Evolutionary conservation across 1,140 invertebrate species (phyloP).

Genomic region (Melanaphis sacchari): DNA sequence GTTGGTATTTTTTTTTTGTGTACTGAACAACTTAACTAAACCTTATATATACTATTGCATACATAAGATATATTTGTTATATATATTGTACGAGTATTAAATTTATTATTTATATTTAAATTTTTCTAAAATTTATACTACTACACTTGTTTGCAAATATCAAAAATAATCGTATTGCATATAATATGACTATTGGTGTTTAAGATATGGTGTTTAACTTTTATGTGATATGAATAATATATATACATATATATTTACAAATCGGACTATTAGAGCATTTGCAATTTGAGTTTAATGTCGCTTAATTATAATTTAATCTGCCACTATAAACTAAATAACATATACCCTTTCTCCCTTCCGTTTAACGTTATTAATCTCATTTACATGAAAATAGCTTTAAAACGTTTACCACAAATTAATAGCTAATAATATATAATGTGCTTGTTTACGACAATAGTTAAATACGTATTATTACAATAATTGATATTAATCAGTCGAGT

Average conservation of each 20-base stretch:
- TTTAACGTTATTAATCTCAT: neutral
- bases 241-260: neutral
- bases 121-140: neutral
- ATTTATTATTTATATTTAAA: neutral
- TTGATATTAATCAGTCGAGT: neutral
- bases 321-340: neutral
- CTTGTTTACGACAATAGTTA: neutral
- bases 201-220: neutral
- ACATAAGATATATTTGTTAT: no score
- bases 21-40: no score
- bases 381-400: neutral
- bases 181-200: neutral
- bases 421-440: neutral
- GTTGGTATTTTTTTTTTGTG: no score
- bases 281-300: neutral
- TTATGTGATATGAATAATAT: neutral
- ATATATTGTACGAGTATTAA: no score
- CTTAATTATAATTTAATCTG: conserved; percentile 16
- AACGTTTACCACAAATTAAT: neutral
- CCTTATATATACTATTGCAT: no score
- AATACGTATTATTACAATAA: neutral
- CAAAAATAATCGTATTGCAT: neutral
- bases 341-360: neutral
- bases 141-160: neutral
- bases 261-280: neutral